These are phyloP conservation scores for Dryobota labecula DNA, from an alignment of 2,888 invertebrate genomes.

Conservation along the genomic window DNA sequence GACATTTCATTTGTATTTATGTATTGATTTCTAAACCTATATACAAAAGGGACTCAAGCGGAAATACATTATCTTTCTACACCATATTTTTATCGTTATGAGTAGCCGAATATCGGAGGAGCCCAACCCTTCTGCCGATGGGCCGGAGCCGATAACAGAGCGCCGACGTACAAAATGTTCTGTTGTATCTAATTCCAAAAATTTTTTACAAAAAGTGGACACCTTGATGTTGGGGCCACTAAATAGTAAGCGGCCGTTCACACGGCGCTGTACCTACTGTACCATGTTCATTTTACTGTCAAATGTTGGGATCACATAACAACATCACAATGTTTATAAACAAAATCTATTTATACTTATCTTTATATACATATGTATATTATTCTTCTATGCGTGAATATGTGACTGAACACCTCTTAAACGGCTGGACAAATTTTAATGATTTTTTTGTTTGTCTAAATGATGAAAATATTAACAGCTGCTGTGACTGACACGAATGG, in stretches of 20 bases:
- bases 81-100: slow-evolving; percentile 76
- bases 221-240: slow-evolving; percentile 74
- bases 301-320: not conserved
- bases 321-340: not conserved
- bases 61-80: slow-evolving; percentile 63
- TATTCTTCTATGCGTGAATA: too few relatives aligned
- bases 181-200: slow-evolving; percentile 83
- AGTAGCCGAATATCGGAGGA: slow-evolving; percentile 82
- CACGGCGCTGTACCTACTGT: not conserved
- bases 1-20: too few relatives aligned
- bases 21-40: slow-evolving; percentile 25
- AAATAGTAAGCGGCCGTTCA: slow-evolving; percentile 35
- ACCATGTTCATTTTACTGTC: not conserved
- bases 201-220: slow-evolving; percentile 70
- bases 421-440: too few relatives aligned
- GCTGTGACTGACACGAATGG: too few relatives aligned
- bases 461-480: too few relatives aligned
- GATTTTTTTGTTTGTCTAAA: too few relatives aligned
- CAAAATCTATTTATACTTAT: too few relatives aligned
- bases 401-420: too few relatives aligned
- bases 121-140: slow-evolving; percentile 75
- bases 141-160: slow-evolving; percentile 76
- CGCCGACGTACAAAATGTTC: slow-evolving; percentile 87
- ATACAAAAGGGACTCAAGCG: slow-evolving; percentile 60
- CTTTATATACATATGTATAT: too few relatives aligned